A percentile compares a stretch with the other conserved stretches of the same genome.
Evolutionary conservation across 2,888 invertebrate species (phyloP).

Genomic region (Gasteruption jaculator): DNA sequence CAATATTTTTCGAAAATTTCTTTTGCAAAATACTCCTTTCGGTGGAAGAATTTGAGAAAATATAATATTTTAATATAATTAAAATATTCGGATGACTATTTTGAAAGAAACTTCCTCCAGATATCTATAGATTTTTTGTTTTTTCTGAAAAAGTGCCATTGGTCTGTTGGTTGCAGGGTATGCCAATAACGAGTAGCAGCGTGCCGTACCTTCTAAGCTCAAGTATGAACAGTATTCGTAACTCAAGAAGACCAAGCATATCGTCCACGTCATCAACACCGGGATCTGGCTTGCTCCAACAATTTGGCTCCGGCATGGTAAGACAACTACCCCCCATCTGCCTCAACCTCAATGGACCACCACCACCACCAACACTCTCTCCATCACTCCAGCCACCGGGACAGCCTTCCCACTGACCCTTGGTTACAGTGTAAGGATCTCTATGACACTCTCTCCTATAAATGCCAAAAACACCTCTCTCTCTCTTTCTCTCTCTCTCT

Average conservation of each 20-base stretch:
- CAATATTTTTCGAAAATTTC: neutral
- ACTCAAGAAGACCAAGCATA: slow-evolving; percentile 69
- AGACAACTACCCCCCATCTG: slow-evolving; percentile 70
- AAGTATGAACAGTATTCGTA: slow-evolving; percentile 70
- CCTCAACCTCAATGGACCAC: slow-evolving; percentile 62
- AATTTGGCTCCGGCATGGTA: slow-evolving; percentile 92
- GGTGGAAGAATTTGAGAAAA: neutral
- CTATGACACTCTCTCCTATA: slow-evolving; percentile 39
- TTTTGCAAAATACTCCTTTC: neutral
- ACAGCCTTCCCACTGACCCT: slow-evolving; percentile 54
- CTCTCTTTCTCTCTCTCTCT: slow-evolving; percentile 16
- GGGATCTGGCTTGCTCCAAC: slow-evolving; percentile 77
- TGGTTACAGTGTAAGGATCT: slow-evolving; percentile 55
- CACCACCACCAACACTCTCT: slow-evolving; percentile 51
- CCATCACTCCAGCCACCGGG: slow-evolving; percentile 54
- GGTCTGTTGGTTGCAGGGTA: slow-evolving; percentile 53
- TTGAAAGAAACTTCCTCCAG: slow-evolving; percentile 9
- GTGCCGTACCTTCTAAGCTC: slow-evolving; percentile 80
- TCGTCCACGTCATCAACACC: slow-evolving; percentile 64
- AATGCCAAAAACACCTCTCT: no score
- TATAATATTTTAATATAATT: neutral
- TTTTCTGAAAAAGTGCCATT: no score
- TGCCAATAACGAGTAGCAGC: slow-evolving; percentile 87
- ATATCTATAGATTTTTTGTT: no score
- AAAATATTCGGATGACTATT: slow-evolving; percentile 5